Base-by-base conservation (phyloP, 2,113 vertebrate genomes). In the Apteryx owenii region DNA sequence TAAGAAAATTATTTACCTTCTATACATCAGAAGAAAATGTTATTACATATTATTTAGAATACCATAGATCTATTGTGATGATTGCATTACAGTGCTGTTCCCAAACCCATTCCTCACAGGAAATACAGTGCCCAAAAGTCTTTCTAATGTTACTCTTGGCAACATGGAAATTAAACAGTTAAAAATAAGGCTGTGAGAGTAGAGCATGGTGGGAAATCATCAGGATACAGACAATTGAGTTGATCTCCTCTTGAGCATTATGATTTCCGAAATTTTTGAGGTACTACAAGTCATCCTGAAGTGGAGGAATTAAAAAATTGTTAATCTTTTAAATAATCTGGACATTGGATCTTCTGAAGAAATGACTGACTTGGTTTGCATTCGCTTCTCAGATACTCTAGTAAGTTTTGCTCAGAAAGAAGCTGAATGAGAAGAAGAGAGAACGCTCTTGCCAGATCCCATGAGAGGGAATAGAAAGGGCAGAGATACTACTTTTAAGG, bases 291-390 rank as follows among this genome's bases (percentile, higher is more conserved):
- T 48, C 28, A 29, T 58, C n/a, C 69, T 73, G 79, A 89, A 91
- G 53, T 68, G 36, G 14, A 95, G 28, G 12, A 15, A 51, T 87
- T 90, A 21, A 90, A 51, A 76, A 73, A 26, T 64, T 21, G 50
- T 84, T 82, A 79, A 64, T 70, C 73, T 88, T 92, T 92, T 66
- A 93, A 80, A 75, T 83, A 65, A 38, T 83, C 50, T 73, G 93
- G 76, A 92, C 56, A 61, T 80, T 75, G n/a, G 42, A 73, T 81
- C 77, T 93, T 85, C 72, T 88, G 54, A 44, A 80, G 51, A 84
- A 89, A 69, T 54, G 72, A 56, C 40, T 89, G 87, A 94, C 53
- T 72, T 85, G 91, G 8, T 89, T 89, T 20, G 4, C 25, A 38
- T 77, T 72, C 33, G 1, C 42, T 76, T 95, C 85, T 51, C 70